Conservation (phyloP, 2,113 vertebrate genomes). For the Orycteropus afer region DNA sequence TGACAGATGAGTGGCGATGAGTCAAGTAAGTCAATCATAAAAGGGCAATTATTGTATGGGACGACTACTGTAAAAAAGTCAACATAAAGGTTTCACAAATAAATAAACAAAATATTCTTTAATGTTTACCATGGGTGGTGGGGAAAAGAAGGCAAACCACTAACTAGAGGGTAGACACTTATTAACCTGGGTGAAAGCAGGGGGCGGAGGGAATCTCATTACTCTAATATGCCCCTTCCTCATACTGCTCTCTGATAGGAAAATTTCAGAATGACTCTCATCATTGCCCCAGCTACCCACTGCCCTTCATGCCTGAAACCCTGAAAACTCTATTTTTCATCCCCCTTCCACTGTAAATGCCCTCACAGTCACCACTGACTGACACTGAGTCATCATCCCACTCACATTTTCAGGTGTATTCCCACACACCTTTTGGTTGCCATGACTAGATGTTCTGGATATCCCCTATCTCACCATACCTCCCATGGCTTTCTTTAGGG, state of each 20-base stretch:
- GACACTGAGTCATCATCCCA: not conserved
- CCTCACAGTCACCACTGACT: not conserved
- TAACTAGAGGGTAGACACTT: no score
- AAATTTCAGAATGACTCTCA: not conserved
- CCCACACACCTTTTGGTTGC: not conserved
- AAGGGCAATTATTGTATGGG: no score
- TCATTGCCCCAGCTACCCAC: not conserved
- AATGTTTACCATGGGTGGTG: no score
- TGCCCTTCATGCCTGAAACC: not conserved
- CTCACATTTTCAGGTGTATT: not conserved
- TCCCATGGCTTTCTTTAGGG: not conserved
- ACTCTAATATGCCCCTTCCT: not conserved
- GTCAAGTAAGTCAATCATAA: no score
- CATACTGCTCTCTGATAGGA: not conserved
- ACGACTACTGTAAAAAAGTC: no score
- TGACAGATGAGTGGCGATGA: no score
- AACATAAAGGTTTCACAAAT: no score
- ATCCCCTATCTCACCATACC: not conserved
- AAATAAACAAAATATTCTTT: no score
- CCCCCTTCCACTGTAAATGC: no score
- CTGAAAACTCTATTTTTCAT: no score
- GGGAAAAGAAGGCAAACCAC: no score
- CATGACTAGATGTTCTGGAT: not conserved
- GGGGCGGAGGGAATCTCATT: not conserved
- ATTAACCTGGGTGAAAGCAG: no score